A percentile compares a stretch with the other conserved stretches of the same genome.
Evolutionary conservation across 2,888 invertebrate genomes (phyloP).

Genomic region (Synanthedon vespiformis): DNA sequence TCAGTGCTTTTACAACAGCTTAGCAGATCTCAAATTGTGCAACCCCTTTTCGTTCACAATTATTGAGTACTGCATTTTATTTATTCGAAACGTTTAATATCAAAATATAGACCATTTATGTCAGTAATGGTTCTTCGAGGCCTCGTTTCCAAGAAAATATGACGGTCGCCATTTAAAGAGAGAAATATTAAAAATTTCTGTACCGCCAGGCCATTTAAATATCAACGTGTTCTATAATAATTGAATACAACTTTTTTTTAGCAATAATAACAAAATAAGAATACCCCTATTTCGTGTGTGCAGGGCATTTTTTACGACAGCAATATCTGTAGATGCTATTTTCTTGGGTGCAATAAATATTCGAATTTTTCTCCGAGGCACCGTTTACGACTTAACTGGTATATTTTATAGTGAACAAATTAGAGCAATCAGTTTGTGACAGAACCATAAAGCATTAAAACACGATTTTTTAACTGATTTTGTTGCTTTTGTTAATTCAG

Average conservation of each 20-base stretch:
- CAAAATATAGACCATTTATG: not conserved
- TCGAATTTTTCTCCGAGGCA: constrained; percentile 22
- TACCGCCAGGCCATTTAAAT: not conserved
- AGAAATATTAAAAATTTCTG: not conserved
- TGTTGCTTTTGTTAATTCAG: not conserved
- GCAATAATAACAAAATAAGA: constrained; percentile 19
- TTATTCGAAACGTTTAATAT: too few relatives aligned
- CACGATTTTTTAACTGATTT: not conserved
- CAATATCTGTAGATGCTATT: constrained; percentile 18
- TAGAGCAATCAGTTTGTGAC: constrained; percentile 45
- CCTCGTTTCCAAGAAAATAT: not conserved
- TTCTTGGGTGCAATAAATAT: constrained; percentile 26
- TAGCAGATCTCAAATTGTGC: too few relatives aligned
- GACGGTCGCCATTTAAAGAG: not conserved
- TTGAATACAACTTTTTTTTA: constrained; percentile 18
- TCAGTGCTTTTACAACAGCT: too few relatives aligned
- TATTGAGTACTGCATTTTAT: too few relatives aligned
- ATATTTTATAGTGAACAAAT: constrained; percentile 52
- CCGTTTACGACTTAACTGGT: constrained; percentile 29
- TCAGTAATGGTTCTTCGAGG: not conserved
- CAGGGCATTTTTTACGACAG: constrained; percentile 30
- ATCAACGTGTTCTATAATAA: constrained; percentile 9
- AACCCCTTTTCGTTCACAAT: too few relatives aligned
- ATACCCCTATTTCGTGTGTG: constrained; percentile 20
- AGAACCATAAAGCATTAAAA: constrained; percentile 33